Percentiles rank a stretch among this genome's conserved stretches.
These are phyloP conservation scores for Aphodius granarius DNA, from an alignment of 2,888 invertebrate genomes.

Conservation along the genomic window DNA sequence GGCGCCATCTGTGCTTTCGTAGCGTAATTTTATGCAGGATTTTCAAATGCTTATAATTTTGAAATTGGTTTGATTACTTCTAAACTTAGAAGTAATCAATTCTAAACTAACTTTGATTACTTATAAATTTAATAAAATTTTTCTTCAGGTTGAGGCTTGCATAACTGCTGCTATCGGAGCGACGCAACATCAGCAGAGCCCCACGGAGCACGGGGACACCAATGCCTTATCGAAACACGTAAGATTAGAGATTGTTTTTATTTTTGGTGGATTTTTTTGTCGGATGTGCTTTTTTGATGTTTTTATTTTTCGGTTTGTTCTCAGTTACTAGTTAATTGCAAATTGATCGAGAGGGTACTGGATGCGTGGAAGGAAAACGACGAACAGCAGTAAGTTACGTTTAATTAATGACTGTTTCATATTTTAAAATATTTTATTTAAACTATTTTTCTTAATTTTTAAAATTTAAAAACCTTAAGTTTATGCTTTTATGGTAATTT, in stretches of 20 bases:
- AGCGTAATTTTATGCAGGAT: no score
- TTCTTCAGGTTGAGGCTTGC: conserved; percentile 81
- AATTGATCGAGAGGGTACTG: conserved; percentile 76
- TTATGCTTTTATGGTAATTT: no score
- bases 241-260: conserved; percentile 38
- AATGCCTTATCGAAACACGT: conserved; percentile 61
- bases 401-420: no score
- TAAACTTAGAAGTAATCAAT: no score
- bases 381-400: conserved; percentile 69
- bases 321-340: conserved; percentile 67
- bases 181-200: conserved; percentile 21
- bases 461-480: no score
- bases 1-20: no score
- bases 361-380: conserved; percentile 82
- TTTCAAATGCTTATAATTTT: no score
- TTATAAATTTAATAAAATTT: no score
- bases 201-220: conserved; percentile 45
- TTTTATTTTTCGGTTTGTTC: conserved; percentile 29
- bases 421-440: no score
- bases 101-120: no score
- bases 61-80: no score
- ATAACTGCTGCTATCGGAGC: conserved; percentile 68
- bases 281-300: conserved; percentile 2
- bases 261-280: not conserved
- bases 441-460: conserved; percentile 3